These are phyloP conservation scores for Bedellia somnulentella DNA, from an alignment of 2,888 invertebrate genomes.

Conservation along the genomic window DNA sequence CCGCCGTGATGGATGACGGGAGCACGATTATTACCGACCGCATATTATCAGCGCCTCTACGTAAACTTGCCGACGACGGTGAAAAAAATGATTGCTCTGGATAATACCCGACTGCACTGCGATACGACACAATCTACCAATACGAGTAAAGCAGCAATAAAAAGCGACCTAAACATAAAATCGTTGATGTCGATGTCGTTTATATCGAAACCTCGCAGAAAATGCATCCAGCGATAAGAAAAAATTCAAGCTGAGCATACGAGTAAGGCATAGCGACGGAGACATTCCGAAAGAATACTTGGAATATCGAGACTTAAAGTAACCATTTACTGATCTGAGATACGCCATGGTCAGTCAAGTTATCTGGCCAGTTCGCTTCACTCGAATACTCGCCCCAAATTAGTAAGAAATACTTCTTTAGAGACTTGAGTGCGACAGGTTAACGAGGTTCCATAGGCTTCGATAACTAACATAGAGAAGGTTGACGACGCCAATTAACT, in stretches of 20 bases:
- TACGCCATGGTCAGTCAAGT: conserved; percentile 53
- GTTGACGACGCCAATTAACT: too few relatives aligned
- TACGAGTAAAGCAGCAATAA: conserved; percentile 13
- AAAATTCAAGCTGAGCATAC: conserved; percentile 54
- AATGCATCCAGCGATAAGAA: conserved; percentile 58
- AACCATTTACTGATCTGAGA: conserved; percentile 60
- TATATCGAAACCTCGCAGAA: conserved; percentile 54
- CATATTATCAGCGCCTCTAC: too few relatives aligned
- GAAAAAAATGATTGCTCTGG: too few relatives aligned
- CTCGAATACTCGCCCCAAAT: conserved; percentile 47
- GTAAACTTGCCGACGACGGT: too few relatives aligned
- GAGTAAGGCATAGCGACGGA: conserved; percentile 50
- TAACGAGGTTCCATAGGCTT: too few relatives aligned
- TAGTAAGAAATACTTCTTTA: conserved; percentile 43
- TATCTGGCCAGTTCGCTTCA: conserved; percentile 54
- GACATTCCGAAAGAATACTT: conserved; percentile 52
- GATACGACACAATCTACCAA: neutral
- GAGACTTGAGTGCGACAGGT: too few relatives aligned
- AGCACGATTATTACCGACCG: too few relatives aligned
- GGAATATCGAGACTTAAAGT: conserved; percentile 55
- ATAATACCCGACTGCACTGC: too few relatives aligned
- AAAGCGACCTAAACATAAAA: conserved; percentile 19
- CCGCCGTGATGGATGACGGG: conserved; percentile 50
- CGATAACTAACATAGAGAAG: too few relatives aligned
- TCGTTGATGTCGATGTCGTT: conserved; percentile 16